Evolutionary conservation across 2,113 vertebrate genomes (phyloP), one percentile per base, ranked within the genome.

Genomic region (Carollia perspicillata): DNA sequence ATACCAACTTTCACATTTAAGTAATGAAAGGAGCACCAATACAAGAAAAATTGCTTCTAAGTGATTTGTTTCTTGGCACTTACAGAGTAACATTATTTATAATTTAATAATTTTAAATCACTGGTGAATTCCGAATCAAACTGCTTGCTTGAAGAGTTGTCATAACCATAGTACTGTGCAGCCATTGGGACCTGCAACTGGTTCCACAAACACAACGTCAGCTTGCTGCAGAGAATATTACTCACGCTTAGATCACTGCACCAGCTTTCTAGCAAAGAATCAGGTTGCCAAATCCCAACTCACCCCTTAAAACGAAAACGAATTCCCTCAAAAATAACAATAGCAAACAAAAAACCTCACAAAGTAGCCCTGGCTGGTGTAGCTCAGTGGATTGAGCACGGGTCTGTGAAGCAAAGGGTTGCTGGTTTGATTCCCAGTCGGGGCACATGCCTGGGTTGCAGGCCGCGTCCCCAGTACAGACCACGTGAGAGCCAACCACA

Each of bases 91-190:
- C 63, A 79, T 71, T 66, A 90, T 69, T 69, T 53, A 44, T 53
- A 84, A 85, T n/a, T n/a, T 72, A 91, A 78, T 63, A 85, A 37
- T 53, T 11, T 93, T 63, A 89, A 89, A 77, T 89, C 68, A 72
- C 71, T 95, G 78, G 55, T 81, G 72, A 94, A 93, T 78, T 66
- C 84, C 69, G 37, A 35, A 71, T 66, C 78, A 68, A 94, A 87
- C 30, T 58, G 30, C 44, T 55, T 49, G 68, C 28, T 69, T 60
- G 23, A 92, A 58, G 10, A 84, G 40, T 69, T 55, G 69, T 30
- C 18, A 30, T 47, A 72, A 81, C 85, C 55, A 72, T 0, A 63
- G 63, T 16, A 74, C 18, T 28, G 7, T 47, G n/a, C 8, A 58
- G 37, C 86, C 26, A 35, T 14, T 22, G 69, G 40, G 53, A n/a